These are phyloP conservation scores for Clarias pachynema DNA, from an alignment of 2,797 vertebrate genomes.

Conservation along the genomic window DNA sequence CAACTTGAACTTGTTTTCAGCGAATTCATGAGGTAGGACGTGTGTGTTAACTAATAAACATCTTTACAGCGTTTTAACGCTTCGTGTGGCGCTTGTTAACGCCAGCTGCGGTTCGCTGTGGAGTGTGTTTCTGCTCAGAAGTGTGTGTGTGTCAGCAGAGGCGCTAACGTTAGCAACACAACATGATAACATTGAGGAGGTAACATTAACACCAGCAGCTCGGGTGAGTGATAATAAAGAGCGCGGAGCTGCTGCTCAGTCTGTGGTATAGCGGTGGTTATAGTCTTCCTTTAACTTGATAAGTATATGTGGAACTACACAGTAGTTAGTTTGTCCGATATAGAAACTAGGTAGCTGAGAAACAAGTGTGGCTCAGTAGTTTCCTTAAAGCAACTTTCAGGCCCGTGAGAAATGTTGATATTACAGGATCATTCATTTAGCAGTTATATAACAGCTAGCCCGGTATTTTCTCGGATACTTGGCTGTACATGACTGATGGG, in stretches of 20 bases:
- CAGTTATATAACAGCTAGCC: too few species aligned
- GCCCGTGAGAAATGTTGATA: neutral
- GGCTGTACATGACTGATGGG: neutral
- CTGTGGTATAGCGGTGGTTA: neutral
- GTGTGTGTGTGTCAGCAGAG: conserved; percentile 2
- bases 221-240: neutral
- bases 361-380: neutral
- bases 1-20: neutral
- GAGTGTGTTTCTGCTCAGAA: neutral
- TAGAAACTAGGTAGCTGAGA: neutral
- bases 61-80: neutral
- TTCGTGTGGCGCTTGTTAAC: neutral
- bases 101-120: neutral
- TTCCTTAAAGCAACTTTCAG: neutral
- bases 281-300: neutral
- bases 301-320: neutral
- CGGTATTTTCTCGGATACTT: neutral
- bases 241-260: neutral
- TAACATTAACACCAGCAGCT: neutral
- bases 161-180: conserved; percentile 55
- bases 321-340: neutral
- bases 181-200: neutral
- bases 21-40: conserved; percentile 41
- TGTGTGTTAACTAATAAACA: neutral
- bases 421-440: neutral